Base-by-base conservation (phyloP, 1,140 invertebrate genomes). In the Antheraea pernyi region DNA sequence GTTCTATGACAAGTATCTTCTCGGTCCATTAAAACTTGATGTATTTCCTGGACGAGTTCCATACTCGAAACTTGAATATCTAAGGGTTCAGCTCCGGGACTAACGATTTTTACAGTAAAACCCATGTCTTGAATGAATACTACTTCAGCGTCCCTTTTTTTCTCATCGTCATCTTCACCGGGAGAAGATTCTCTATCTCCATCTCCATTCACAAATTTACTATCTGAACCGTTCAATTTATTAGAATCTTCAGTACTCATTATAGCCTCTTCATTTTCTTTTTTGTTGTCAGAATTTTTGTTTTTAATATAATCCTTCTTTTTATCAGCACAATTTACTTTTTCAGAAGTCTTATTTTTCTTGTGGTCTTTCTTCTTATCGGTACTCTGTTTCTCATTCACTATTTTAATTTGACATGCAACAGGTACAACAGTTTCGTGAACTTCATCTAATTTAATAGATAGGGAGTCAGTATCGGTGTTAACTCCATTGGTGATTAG, bases 31-130 rank as follows among this genome's bases (percentile, higher is more conserved):
- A 99, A 92, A 64, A 99, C 93, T 91, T 99, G 98, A 89, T 99
- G 98, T 65, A 99, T 99, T 94, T 99, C 99, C 94, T 99, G 99
- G 0, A 99, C 98, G 53, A 99, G 92, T 89, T 99, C 99, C 97
- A 99, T 98, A 84, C 98, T 98, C 13, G 98, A 99, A 81, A 97
- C 96, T 93, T 99, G 98, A 82, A 99, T 97, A 83, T 99, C 97
- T 88, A 99, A 96, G 6, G 97, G 94, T 78, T 99, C 98, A 7
- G 97, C 94, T 10, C 97, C 97, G 10, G 98, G 97, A 73, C 97
- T 97, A 48, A 96, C 94, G 75, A 99, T 98, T 93, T 98, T 97
- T 0, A 99, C 96, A 65, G 96, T 97, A 81, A 99, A 98, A 48
- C 98, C 97, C 86, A 97, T 95, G 85, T 99, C 98, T 89, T 99